Evolutionary conservation across 2,113 vertebrate species (phyloP).

Genomic region (Platichthys stellatus): DNA sequence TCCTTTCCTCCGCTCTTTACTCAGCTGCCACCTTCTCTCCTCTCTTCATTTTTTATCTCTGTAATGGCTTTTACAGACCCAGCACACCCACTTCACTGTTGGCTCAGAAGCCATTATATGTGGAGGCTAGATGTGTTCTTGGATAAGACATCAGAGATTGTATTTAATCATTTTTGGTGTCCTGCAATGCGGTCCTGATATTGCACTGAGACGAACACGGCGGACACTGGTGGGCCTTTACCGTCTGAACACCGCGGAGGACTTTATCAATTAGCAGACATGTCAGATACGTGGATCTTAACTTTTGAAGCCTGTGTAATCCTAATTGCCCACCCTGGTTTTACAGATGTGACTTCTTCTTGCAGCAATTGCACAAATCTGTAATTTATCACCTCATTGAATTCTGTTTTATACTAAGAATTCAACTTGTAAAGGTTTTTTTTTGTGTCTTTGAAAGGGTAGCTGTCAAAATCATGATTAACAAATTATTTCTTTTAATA

Average conservation of each 20-base stretch:
- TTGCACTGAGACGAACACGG: not conserved
- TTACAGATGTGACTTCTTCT: not conserved
- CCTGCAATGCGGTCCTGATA: not conserved
- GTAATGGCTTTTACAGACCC: not conserved
- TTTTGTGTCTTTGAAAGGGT: not conserved
- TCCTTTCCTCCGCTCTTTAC: constrained; percentile 4
- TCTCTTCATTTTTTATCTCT: constrained; percentile 2
- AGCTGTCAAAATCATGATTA: not conserved
- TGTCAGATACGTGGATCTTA: not conserved
- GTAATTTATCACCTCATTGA: not conserved
- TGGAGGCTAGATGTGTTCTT: constrained; percentile 8
- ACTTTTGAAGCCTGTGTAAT: not conserved
- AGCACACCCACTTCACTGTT: constrained; percentile 5
- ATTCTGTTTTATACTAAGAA: not conserved
- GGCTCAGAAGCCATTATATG: constrained; percentile 25
- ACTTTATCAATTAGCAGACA: not conserved
- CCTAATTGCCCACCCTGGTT: not conserved
- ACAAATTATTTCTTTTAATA: not conserved
- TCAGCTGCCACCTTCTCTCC: constrained; percentile 14
- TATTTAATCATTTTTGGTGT: constrained; percentile 20
- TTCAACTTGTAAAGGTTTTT: not conserved
- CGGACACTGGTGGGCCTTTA: not conserved
- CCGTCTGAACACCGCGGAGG: not conserved
- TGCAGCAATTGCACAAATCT: not conserved
- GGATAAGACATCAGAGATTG: constrained; percentile 22